These are phyloP conservation scores for Ara ararauna DNA, from an alignment of 2,797 vertebrate genomes.

Conservation along the genomic window DNA sequence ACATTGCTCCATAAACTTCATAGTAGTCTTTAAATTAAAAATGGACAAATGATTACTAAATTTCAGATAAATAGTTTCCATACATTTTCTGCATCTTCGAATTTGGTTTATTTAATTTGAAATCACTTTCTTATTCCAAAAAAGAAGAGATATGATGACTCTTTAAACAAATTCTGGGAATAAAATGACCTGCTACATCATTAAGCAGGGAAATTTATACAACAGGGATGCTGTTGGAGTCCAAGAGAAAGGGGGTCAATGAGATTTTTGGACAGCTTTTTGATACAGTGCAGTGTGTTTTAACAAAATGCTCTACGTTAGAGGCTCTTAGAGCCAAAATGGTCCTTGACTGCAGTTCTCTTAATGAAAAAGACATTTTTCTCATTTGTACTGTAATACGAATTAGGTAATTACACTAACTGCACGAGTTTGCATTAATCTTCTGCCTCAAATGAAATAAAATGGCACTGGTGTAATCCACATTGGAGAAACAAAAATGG, in stretches of 20 bases:
- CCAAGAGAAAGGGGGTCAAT: neutral
- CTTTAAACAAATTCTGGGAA: neutral
- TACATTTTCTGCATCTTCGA: neutral
- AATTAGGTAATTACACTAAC: neutral
- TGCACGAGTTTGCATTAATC: neutral
- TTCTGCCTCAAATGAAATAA: neutral
- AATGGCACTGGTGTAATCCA: neutral
- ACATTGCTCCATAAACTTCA: neutral
- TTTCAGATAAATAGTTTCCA: neutral
- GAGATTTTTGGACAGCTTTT: neutral
- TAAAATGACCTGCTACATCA: neutral
- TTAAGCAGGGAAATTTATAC: neutral
- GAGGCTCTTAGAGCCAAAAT: neutral
- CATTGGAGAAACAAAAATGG: neutral
- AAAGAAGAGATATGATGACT: neutral
- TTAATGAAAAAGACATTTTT: slow-evolving; percentile 2
- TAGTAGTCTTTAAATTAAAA: neutral
- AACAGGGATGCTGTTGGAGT: neutral
- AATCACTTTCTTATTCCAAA: neutral
- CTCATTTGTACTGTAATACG: neutral
- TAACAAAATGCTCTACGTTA: neutral
- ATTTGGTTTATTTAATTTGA: neutral
- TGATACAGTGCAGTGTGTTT: neutral
- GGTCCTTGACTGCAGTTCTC: neutral
- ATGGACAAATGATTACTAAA: neutral